Base-by-base conservation (phyloP, 2,888 invertebrate genomes). In the Lapara coniferarum region DNA sequence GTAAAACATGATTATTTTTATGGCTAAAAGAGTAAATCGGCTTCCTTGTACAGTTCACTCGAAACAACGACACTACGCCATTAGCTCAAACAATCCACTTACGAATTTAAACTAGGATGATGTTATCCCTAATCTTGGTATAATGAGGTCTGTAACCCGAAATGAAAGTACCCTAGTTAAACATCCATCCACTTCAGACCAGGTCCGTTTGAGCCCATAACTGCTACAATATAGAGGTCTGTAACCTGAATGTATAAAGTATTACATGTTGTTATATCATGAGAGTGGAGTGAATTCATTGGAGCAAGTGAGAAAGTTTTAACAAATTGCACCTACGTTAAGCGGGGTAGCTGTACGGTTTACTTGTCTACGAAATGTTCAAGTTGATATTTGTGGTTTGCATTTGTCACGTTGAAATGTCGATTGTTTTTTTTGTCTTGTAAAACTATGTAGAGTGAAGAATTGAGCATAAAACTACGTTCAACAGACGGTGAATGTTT, bases 321-420 rank as follows among this genome's bases (percentile, higher is more conserved):
- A 53, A 66, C 13, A 63, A 73, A 68, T 72, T 53, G 66, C 70
- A 70, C 52, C 67, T 72, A 72, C 57, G 63, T 59, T 74, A 68
- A 59, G 30, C 55, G 71, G 66, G 77, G 80, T 80, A 70, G 73
- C 56, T 78, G 81, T 67, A 74, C 77, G 72, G 70, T 73, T 76
- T 77, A 78, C 75, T 76, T 71, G 68, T 72, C 71, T 73, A 70
- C 77, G 76, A 80, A 78, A 70, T 55, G 74, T 73, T 75, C 74
- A 71, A 72, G 66, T 68, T 71, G 58, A 70, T 67, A 75, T 71
- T 49, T 16, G 63, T 12, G 55, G 19, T 55, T 19, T 55, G 46
- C 19, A 19, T 12, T 63, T 49, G 46, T 49, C 49, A 46, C 2
- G 44, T 59, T 10, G 46, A 49, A 63, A 63, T 63, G 63, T 63